phyloP scores from a whole-genome alignment of 1,140 invertebrate genomes.

The Leptinotarsa defecta region DNA sequence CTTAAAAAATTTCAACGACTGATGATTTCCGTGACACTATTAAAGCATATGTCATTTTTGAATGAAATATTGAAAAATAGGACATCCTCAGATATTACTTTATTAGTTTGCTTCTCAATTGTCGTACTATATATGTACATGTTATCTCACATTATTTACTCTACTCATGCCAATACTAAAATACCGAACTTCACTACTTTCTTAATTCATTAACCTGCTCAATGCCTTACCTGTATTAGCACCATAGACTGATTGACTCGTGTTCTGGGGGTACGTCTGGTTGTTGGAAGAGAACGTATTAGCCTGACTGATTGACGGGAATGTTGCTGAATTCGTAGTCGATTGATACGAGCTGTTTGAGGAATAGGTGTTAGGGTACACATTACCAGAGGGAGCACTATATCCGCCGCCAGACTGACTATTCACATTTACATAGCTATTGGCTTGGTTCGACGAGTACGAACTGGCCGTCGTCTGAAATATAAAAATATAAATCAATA shows the following conservation, averaged over 20 bases:
- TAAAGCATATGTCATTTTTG: no score
- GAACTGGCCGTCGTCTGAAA: constrained; percentile 49
- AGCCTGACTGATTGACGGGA: constrained; percentile 50
- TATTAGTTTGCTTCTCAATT: background rate
- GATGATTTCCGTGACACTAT: no score
- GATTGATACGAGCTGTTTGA: constrained; percentile 43
- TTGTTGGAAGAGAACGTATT: constrained; percentile 37
- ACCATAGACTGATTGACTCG: constrained; percentile 54
- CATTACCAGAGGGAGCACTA: constrained; percentile 38
- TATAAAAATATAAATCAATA: background rate
- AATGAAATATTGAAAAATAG: background rate
- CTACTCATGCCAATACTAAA: background rate
- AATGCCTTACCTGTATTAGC: constrained; percentile 47
- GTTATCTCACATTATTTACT: no score
- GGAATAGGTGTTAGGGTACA: constrained; percentile 48
- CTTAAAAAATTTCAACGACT: no score
- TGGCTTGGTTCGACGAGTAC: constrained; percentile 48
- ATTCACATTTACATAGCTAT: constrained; percentile 44
- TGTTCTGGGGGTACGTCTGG: constrained; percentile 49
- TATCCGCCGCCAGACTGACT: constrained; percentile 43
- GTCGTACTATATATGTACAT: background rate
- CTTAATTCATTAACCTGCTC: background rate
- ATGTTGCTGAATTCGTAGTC: constrained; percentile 38
- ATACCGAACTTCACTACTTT: background rate
- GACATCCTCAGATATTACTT: background rate